These are phyloP conservation scores for Halisarca cf. caerulea DNA, from an alignment of 37 sponge, comb jelly and placozoan species.

Conservation along the genomic window DNA sequence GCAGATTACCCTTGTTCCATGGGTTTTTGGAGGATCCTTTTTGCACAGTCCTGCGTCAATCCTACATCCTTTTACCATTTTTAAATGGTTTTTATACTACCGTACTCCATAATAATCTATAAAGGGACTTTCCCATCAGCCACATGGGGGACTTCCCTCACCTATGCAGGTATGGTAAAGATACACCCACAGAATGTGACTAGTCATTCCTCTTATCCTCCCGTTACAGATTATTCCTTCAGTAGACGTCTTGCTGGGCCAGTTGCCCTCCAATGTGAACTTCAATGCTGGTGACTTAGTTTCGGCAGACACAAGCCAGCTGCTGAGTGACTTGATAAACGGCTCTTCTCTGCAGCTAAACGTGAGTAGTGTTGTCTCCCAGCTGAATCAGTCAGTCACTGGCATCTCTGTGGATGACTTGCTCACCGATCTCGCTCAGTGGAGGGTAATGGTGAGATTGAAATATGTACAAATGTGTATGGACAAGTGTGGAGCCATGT, in stretches of 20 bases:
- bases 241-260: not conserved
- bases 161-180: no score
- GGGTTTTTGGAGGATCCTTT: no score
- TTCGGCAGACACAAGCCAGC: not conserved
- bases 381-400: not conserved
- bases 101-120: no score
- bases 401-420: constrained; percentile 10
- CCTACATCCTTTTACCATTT: no score
- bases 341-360: not conserved
- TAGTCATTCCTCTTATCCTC: no score
- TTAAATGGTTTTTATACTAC: no score
- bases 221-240: not conserved
- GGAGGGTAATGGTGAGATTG: not conserved
- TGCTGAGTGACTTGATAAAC: not conserved
- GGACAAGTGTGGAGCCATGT: not conserved
- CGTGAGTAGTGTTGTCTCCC: not conserved
- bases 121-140: no score
- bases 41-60: no score
- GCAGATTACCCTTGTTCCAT: no score
- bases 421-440: not conserved
- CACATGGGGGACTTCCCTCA: no score
- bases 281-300: not conserved
- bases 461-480: not conserved
- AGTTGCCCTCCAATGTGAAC: not conserved
- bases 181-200: no score